These are phyloP conservation scores for Laticauda colubrina DNA, from an alignment of 2,113 vertebrate species.

Conservation along the genomic window DNA sequence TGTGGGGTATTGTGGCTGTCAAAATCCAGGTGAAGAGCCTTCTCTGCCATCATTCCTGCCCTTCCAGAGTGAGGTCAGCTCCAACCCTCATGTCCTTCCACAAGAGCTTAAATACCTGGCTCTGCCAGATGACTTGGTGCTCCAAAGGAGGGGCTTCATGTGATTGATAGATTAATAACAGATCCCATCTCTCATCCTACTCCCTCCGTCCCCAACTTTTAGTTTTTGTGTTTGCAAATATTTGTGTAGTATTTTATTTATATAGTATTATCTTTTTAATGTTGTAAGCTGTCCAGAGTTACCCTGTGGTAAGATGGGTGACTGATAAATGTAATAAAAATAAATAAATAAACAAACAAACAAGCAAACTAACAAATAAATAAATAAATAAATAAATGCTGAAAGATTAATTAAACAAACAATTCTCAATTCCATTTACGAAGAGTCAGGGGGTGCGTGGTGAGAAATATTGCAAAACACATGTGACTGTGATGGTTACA, in stretches of 20 bases:
- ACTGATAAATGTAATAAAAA: neutral
- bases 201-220: neutral
- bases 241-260: neutral
- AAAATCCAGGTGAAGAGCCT: neutral
- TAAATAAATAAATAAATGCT: neutral
- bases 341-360: too few relatives aligned
- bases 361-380: too few relatives aligned
- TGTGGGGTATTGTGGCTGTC: neutral
- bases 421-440: neutral
- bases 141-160: neutral
- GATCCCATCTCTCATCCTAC: neutral
- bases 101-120: too few relatives aligned
- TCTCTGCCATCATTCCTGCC: neutral
- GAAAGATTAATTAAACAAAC: neutral
- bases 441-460: neutral
- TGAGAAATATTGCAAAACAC: rapidly evolving
- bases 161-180: neutral
- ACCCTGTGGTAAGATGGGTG: neutral
- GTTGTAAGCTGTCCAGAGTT: neutral
- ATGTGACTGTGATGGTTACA: neutral
- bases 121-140: neutral
- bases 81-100: neutral
- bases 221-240: neutral
- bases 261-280: neutral
- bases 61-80: neutral